Evolutionary conservation across 2,797 vertebrate genomes (phyloP).

Genomic region (Halcyon leucocephala): DNA sequence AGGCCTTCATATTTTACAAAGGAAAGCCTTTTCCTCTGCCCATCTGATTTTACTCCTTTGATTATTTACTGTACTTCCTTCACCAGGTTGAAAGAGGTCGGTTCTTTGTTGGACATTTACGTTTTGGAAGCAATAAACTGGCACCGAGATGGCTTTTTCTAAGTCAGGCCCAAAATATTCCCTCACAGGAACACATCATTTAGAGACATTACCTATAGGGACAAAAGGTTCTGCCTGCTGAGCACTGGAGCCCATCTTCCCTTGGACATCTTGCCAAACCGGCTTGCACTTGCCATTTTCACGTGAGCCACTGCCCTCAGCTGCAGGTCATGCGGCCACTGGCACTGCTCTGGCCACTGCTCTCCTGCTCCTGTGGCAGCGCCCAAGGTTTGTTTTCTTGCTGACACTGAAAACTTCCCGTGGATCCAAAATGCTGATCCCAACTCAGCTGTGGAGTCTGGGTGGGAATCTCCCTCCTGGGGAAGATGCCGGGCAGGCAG

Average conservation of each 20-base stretch:
- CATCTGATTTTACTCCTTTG: neutral
- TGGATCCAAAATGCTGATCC: neutral
- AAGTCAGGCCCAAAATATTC: neutral
- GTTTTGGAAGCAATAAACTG: neutral
- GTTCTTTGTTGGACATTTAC: neutral
- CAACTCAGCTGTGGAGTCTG: neutral
- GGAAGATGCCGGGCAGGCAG: rapidly evolving
- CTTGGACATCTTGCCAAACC: neutral
- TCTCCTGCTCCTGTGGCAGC: rapidly evolving
- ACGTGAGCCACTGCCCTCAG: rapidly evolving
- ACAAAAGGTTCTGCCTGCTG: neutral
- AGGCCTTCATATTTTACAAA: neutral
- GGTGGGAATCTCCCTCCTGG: neutral
- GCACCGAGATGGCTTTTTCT: neutral
- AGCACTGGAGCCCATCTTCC: neutral
- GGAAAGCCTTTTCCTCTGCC: neutral
- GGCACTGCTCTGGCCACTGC: rapidly evolving
- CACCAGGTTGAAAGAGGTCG: neutral
- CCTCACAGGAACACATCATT: neutral
- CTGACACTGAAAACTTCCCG: neutral
- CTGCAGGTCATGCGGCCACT: neutral
- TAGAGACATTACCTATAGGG: neutral
- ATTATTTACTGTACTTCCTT: neutral
- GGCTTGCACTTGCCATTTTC: neutral
- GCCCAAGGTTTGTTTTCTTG: neutral